Conservation (phyloP, 2,888 invertebrate species). For the Pachymerium ferrugineum region DNA sequence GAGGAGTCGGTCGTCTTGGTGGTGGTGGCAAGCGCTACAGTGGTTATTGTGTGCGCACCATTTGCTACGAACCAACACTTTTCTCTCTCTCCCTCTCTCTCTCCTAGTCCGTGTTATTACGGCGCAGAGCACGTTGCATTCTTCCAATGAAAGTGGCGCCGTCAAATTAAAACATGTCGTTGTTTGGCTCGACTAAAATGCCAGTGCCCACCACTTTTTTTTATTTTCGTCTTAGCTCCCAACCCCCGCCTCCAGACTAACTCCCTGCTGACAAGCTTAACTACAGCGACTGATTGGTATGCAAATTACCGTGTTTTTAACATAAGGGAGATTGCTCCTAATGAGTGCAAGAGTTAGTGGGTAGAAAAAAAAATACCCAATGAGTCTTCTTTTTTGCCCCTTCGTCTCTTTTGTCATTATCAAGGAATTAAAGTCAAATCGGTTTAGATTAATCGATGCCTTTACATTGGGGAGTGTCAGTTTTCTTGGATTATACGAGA, state of each 20-base stretch:
- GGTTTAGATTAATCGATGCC: not conserved
- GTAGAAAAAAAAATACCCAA: not conserved
- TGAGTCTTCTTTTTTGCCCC: not conserved
- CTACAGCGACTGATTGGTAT: slow-evolving; percentile 11
- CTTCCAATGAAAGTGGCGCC: slow-evolving; percentile 25
- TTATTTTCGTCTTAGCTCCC: not conserved
- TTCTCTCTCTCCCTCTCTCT: not conserved
- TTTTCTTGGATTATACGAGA: not conserved
- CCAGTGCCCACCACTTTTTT: slow-evolving; percentile 15
- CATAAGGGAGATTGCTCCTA: not conserved
- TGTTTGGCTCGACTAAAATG: slow-evolving; percentile 11
- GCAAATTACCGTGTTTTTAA: slow-evolving; percentile 25
- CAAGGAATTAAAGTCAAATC: not conserved
- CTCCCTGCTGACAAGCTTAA: slow-evolving; percentile 21
- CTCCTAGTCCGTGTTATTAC: no score
- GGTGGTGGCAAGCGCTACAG: slow-evolving; percentile 16
- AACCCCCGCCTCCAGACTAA: not conserved
- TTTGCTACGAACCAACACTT: slow-evolving; percentile 25
- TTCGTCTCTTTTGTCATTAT: not conserved
- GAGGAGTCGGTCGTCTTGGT: slow-evolving; percentile 28
- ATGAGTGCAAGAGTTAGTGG: not conserved
- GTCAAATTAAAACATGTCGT: slow-evolving; percentile 25
- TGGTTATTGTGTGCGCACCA: slow-evolving; percentile 27
- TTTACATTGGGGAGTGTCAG: no score
- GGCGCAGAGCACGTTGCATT: slow-evolving; percentile 24